Evolutionary conservation across 1,140 invertebrate species (phyloP), one percentile per base, ranked within the genome.

Genomic region (Babylonia areolata): DNA sequence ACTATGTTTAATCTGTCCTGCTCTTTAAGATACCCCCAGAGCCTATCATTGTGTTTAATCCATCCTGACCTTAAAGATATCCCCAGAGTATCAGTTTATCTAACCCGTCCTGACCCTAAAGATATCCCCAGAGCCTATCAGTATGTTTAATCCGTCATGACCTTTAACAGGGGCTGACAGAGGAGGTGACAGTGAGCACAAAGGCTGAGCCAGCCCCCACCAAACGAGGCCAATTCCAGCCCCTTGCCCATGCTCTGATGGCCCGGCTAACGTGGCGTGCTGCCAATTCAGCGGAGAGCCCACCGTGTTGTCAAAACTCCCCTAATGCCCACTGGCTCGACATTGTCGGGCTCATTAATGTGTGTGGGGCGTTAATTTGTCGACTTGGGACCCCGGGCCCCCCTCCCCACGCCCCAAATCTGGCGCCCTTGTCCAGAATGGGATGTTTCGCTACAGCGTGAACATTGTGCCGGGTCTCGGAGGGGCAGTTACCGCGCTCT

Each of bases 261-360:
- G 75, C 11, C 37, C 35, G 46, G 31, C 46, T 80, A 80, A 80
- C 78, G 78, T 20, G 78, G 78, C 78, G 78, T 80, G 78, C 78
- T 39, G 78, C 20, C 78, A n/a, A 35, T n/a, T n/a, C 42, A 33
- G 40, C 12, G 78, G 40, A 3, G 46, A 5, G 3, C 2, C 78
- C 12, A 58, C 51, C 28, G 78, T 54, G 78, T 51, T 80, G 40
- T 51, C 46, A 51, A 54, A 58, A 54, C 78, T n/a, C 33, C 37
- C 64, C 82, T 75, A 84, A 75, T 84, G 64, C 40, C 69, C 35
- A 20, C 64, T n/a, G 82, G 39, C 82, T 37, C 37, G 82, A 73
- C 64, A 84, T 84, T 75, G 82, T 84, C 58, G 82, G 40, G 33
- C 82, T 84, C 82, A 84, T 84, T 84, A 84, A 73, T 64, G 69